Evolutionary conservation across 2,797 vertebrate species (phyloP).

Genomic region (Apogon hyalosoma): DNA sequence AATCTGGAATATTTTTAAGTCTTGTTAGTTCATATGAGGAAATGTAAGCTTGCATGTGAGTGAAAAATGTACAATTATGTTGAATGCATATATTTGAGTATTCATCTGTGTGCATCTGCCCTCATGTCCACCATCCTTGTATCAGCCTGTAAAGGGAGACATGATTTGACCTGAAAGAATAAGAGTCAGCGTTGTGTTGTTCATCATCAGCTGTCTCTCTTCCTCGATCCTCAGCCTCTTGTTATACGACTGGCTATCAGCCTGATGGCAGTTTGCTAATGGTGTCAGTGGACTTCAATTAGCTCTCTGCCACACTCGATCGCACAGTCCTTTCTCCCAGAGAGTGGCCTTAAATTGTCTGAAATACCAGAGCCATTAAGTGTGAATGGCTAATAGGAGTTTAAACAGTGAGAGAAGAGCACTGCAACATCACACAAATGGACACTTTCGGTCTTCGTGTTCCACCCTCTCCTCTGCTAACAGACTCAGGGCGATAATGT

Average conservation of each 20-base stretch:
- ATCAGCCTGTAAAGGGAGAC: slow-evolving; percentile 30
- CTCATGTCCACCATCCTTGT: background rate
- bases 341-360: slow-evolving; percentile 75
- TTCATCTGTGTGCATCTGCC: background rate
- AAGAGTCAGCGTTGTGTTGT: slow-evolving; percentile 37
- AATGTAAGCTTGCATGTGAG: background rate
- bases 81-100: background rate
- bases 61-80: background rate
- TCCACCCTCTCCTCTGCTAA: slow-evolving; percentile 19
- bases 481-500: slow-evolving; percentile 35
- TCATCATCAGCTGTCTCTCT: slow-evolving; percentile 50
- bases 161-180: slow-evolving; percentile 47
- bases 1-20: too few species aligned
- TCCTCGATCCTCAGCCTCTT: slow-evolving; percentile 45
- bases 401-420: slow-evolving; percentile 60
- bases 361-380: slow-evolving; percentile 76
- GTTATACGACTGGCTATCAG: slow-evolving; percentile 72
- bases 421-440: slow-evolving; percentile 15
- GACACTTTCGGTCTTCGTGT: slow-evolving; percentile 35
- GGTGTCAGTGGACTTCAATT: slow-evolving; percentile 82
- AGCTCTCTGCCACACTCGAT: slow-evolving; percentile 67
- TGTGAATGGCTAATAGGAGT: slow-evolving; percentile 72
- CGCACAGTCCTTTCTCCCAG: slow-evolving; percentile 61
- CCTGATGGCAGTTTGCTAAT: slow-evolving; percentile 77
- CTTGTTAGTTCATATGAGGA: background rate